Evolutionary conservation across 1,140 invertebrate species (phyloP).

Genomic region (Drosophila repleta): DNA sequence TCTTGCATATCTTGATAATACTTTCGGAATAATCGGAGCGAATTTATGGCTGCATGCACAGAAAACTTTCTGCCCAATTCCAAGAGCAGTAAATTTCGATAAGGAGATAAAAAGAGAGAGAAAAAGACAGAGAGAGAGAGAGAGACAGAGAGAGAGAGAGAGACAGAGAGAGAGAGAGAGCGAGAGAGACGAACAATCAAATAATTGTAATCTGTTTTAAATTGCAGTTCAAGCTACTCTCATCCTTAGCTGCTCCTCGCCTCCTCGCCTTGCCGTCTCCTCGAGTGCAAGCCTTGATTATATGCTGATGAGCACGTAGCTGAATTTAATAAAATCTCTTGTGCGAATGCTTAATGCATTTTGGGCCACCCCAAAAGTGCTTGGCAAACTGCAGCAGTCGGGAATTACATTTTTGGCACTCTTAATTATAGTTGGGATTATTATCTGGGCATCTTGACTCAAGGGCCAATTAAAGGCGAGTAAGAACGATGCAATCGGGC

Average conservation of each 20-base stretch:
- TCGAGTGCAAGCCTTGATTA: constrained; percentile 52
- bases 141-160: too few relatives aligned
- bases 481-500: neutral
- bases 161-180: neutral
- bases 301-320: constrained; percentile 74
- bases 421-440: constrained; percentile 65
- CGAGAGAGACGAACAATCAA: constrained; percentile 63
- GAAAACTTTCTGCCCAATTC: constrained; percentile 53
- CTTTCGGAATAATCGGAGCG: constrained; percentile 54
- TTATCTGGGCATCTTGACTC: constrained; percentile 41
- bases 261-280: neutral
- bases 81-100: constrained; percentile 5
- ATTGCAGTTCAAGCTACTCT: constrained; percentile 49
- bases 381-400: constrained; percentile 59
- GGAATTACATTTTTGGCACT: constrained; percentile 53
- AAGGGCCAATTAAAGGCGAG: constrained; percentile 35
- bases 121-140: neutral
- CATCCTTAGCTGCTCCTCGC: neutral
- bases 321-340: constrained; percentile 41
- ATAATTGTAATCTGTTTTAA: constrained; percentile 79
- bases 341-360: constrained; percentile 62
- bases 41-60: constrained; percentile 64
- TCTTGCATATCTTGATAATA: constrained; percentile 61
- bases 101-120: constrained; percentile 6
- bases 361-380: constrained; percentile 64